Conservation (phyloP, 2,888 invertebrate species). For the Bugulina stolonifera region DNA sequence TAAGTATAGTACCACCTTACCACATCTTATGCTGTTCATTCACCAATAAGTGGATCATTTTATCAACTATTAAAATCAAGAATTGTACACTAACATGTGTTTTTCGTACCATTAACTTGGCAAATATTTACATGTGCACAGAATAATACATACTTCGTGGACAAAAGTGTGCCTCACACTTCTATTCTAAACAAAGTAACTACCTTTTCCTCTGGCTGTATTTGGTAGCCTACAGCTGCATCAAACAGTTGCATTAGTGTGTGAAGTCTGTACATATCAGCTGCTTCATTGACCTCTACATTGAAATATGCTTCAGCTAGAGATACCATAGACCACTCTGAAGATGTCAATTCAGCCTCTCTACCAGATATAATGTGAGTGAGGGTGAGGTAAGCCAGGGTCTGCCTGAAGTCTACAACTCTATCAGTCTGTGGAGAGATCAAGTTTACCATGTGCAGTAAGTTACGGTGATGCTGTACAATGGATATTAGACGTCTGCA, state of each 20-base stretch:
- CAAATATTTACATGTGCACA: no score
- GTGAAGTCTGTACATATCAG: conserved; percentile 2
- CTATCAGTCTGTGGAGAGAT: neutral
- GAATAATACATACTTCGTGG: no score
- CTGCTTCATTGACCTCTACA: neutral
- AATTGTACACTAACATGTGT: no score
- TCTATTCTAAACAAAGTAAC: neutral
- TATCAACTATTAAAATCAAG: no score
- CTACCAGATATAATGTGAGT: neutral
- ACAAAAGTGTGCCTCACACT: no score
- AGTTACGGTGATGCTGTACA: conserved; percentile 1
- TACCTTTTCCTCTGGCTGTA: neutral
- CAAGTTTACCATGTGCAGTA: neutral
- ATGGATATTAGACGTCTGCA: neutral
- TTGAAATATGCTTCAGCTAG: neutral
- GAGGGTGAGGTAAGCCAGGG: conserved; percentile 9
- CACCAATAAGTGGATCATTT: no score
- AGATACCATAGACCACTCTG: neutral
- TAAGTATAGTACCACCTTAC: no score
- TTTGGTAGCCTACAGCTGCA: neutral
- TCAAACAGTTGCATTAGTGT: neutral
- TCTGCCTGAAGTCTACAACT: neutral
- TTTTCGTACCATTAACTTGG: no score
- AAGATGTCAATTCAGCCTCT: neutral
- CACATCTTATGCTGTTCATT: no score